Base-by-base conservation (phyloP, 2,797 vertebrate genomes). In the Emys orbicularis region DNA sequence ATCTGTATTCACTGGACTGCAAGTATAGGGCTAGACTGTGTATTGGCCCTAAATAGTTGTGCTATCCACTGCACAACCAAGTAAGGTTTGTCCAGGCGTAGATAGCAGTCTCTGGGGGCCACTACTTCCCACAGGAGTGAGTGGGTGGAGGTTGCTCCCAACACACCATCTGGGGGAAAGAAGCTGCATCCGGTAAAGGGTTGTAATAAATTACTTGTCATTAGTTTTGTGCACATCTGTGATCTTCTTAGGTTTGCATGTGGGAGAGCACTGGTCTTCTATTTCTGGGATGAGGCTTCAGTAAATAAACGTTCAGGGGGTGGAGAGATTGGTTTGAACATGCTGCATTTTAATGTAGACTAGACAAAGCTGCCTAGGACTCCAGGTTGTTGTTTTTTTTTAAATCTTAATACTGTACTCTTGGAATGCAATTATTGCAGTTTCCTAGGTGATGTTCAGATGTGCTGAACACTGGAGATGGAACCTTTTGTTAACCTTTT, bases 401-500 rank as follows among this genome's bases (percentile, higher is more conserved):
- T 87, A 89, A 76, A 92, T 87, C 81, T 89, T 68, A 93, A 82
- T 65, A 31, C 68, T 85, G 11, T 90, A 95, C 79, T 91, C 74
- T 79, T 90, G 5, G 31, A 94, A 50, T 91, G 84, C 91, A 91
- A 29, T 94, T 92, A 90, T 91, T 92, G 84, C 72, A 65, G 97
- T 97, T 96, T 97, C 96, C 97, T 95, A 97, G 96, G 96, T 96
- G 96, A 97, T 97, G 80, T 94, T 91, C 95, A 49, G 53, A 83
- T 5, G 4, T 94, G 90, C 84, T 74, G 87, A 90, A n/a, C 54
- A 23, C 68, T 91, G 65, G 92, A 93, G 87, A 94, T 88, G 90
- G 65, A 94, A 90, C 31, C 87, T 97, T 94, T 84, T 94, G 44
- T 95, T 95, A 95, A 93, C 95, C n/a, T 16, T 23, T 92, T 90